A percentile compares a stretch with the other conserved stretches of the same genome.
phyloP scores from a whole-genome alignment of 1,140 invertebrate species.

The Apis cerana region DNA sequence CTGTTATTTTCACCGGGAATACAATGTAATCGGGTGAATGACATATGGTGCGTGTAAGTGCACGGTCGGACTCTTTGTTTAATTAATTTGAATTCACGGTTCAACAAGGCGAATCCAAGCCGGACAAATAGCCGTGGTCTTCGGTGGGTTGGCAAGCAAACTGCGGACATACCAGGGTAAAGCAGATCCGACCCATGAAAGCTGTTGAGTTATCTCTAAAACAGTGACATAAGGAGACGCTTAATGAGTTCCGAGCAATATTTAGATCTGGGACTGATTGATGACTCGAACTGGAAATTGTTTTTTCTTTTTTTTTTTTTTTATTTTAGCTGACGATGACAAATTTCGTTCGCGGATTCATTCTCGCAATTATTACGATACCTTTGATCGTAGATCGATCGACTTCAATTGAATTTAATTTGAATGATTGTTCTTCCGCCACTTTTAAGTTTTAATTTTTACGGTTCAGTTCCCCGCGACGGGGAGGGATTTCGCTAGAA shows the following conservation, averaged over 20 bases:
- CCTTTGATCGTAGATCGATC: too few species aligned
- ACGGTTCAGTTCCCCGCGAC: too few species aligned
- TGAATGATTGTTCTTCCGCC: too few species aligned
- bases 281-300: neutral
- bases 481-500: too few species aligned
- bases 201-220: constrained; percentile 35
- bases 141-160: constrained; percentile 41
- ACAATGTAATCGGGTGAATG: neutral
- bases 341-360: constrained; percentile 11
- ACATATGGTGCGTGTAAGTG: neutral
- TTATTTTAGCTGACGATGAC: constrained; percentile 16
- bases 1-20: neutral
- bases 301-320: neutral
- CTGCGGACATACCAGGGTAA: neutral
- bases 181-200: constrained; percentile 18
- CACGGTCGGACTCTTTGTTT: constrained; percentile 4
- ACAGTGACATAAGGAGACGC: constrained; percentile 1
- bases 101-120: constrained; percentile 18
- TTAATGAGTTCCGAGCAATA: constrained; percentile 9
- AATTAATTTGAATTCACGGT: constrained; percentile 27
- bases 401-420: too few species aligned
- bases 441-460: too few species aligned
- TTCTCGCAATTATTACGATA: neutral
- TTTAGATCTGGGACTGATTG: constrained; percentile 1
- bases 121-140: constrained; percentile 51